phyloP scores from a whole-genome alignment of 1,140 invertebrate genomes.

The Drosophila bocki region DNA sequence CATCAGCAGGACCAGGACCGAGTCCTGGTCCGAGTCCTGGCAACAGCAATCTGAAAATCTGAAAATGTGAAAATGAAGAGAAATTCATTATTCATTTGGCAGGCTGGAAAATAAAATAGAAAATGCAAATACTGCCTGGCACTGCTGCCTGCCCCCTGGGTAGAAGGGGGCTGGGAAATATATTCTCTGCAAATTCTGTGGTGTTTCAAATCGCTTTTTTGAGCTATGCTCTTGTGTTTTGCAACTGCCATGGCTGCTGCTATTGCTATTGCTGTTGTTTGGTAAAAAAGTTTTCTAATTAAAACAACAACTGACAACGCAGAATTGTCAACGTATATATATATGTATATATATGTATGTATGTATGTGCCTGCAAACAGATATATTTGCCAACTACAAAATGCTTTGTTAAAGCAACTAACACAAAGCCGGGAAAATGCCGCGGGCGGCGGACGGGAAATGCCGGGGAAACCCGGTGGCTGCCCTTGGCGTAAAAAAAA shows the following conservation, averaged over 20 bases:
- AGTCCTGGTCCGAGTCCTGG: neutral
- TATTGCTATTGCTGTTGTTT: constrained; percentile 60
- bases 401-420: constrained; percentile 76
- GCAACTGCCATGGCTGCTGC: constrained; percentile 11
- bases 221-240: constrained; percentile 57
- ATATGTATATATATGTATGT: constrained; percentile 14
- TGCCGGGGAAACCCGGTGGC: constrained; percentile 12
- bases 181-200: constrained; percentile 55
- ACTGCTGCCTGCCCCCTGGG: neutral
- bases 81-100: constrained; percentile 83
- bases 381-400: constrained; percentile 72
- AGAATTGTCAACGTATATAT: constrained; percentile 73
- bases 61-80: constrained; percentile 63
- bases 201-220: constrained; percentile 76
- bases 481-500: constrained; percentile 46
- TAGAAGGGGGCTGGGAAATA: neutral
- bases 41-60: constrained; percentile 19
- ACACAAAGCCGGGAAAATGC: constrained; percentile 42
- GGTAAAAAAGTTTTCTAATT: constrained; percentile 82
- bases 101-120: constrained; percentile 74
- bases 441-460: neutral
- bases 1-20: neutral
- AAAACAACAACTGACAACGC: constrained; percentile 82
- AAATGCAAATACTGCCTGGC: constrained; percentile 72
- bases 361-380: constrained; percentile 20